phyloP scores from a whole-genome alignment of 2,888 invertebrate species.

The Ectropis crepuscularia region DNA sequence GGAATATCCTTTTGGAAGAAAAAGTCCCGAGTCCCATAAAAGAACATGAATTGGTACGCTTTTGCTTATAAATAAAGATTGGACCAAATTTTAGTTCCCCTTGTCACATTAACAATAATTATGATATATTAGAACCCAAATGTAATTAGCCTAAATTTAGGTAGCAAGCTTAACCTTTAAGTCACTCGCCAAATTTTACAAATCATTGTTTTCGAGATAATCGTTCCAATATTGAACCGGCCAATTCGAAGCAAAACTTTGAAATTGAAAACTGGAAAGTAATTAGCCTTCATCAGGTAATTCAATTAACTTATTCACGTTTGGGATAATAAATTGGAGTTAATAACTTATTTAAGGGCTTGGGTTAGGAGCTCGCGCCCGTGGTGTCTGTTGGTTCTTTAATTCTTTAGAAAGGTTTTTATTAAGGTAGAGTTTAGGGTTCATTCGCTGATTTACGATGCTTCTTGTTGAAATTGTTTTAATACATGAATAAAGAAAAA shows the following conservation, averaged over 20 bases:
- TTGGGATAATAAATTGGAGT: conserved; percentile 45
- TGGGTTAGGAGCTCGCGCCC: background rate
- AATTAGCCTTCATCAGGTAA: conserved; percentile 47
- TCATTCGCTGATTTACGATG: no score
- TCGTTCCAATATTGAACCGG: conserved; percentile 39
- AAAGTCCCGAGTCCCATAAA: no score
- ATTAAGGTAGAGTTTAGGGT: background rate
- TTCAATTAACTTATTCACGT: conserved; percentile 47
- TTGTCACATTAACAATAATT: no score
- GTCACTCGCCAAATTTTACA: background rate
- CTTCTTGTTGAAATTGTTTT: no score
- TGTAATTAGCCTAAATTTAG: background rate
- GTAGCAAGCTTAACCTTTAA: conserved; percentile 1
- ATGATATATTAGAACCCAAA: background rate
- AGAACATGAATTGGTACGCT: no score
- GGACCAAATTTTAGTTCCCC: no score
- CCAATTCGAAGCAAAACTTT: conserved; percentile 36
- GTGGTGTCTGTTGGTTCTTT: background rate
- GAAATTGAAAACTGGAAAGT: conserved; percentile 44
- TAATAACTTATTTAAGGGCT: conserved; percentile 23
- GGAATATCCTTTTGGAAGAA: no score
- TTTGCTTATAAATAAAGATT: no score
- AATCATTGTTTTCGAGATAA: conserved; percentile 28
- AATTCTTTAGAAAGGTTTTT: background rate
- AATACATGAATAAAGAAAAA: no score